Percentiles rank a stretch among this genome's conserved stretches.
Evolutionary conservation across 1,140 invertebrate species (phyloP).

Genomic region (Drosophila saltans): DNA sequence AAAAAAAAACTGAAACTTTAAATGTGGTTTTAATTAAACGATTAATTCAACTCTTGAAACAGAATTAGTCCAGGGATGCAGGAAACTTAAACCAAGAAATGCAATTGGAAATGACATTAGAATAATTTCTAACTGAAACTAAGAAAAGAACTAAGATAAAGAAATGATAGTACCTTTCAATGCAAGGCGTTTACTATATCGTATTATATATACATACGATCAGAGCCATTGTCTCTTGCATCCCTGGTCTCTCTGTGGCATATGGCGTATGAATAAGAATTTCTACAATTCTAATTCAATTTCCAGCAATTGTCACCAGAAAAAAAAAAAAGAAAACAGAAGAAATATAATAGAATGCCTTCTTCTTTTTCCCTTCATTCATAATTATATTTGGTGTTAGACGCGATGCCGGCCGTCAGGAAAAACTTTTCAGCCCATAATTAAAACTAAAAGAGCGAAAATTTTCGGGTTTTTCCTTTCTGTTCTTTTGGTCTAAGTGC

Average conservation of each 20-base stretch:
- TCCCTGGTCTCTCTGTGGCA: constrained; percentile 20
- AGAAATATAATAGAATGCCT: neutral
- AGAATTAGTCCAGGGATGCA: constrained; percentile 2
- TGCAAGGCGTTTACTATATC: no score
- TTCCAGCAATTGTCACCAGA: constrained; percentile 1
- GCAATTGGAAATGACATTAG: neutral
- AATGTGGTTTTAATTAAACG: constrained; percentile 65
- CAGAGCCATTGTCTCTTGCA: neutral
- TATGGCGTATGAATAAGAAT: constrained; percentile 58
- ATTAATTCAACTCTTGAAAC: constrained; percentile 32
- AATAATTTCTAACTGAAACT: no score
- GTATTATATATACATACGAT: no score
- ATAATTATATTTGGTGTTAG: constrained; percentile 13
- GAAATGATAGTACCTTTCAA: no score
- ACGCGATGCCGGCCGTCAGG: constrained; percentile 26
- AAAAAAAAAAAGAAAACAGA: neutral
- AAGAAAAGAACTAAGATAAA: no score
- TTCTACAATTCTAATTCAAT: constrained; percentile 4
- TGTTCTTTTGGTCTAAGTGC: constrained; percentile 59
- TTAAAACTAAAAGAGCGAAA: constrained; percentile 71
- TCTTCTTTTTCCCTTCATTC: neutral
- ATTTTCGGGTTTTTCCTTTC: constrained; percentile 60
- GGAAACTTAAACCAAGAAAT: neutral
- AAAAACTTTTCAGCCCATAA: constrained; percentile 67
- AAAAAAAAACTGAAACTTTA: constrained; percentile 37